A percentile compares a stretch with the other conserved stretches of the same genome.
These are phyloP conservation scores for Meriones psammophilus DNA, from an alignment of 2,797 vertebrate genomes.

Conservation along the genomic window DNA sequence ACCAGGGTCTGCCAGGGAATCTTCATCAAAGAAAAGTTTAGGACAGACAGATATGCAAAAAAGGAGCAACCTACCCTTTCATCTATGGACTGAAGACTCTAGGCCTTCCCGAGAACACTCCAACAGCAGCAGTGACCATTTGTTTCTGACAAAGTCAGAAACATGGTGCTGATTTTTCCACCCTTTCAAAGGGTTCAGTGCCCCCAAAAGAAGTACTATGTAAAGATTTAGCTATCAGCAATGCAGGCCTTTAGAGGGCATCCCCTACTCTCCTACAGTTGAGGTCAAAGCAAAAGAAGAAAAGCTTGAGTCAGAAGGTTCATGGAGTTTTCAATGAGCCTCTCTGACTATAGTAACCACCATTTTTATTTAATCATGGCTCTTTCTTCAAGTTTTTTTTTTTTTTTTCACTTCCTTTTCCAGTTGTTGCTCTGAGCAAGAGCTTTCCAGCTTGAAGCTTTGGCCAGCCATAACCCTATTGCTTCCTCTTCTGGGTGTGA, in stretches of 20 bases:
- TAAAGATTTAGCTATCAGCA: neutral
- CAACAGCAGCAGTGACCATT: neutral
- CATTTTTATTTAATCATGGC: neutral
- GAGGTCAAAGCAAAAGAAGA: neutral
- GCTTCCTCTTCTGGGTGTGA: neutral
- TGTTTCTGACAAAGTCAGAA: neutral
- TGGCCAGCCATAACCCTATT: neutral
- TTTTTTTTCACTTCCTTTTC: neutral
- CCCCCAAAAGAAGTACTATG: neutral
- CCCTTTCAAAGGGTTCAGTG: neutral
- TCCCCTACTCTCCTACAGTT: neutral
- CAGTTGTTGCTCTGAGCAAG: neutral
- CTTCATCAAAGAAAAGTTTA: neutral
- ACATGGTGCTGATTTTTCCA: neutral
- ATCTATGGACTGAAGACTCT: neutral
- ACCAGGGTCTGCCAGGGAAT: neutral
- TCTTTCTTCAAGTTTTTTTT: neutral
- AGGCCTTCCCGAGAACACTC: neutral
- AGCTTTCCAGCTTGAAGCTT: neutral
- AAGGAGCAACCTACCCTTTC: neutral
- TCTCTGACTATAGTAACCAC: neutral
- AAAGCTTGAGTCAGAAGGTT: neutral
- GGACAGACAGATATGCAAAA: neutral
- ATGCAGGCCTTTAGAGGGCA: neutral
- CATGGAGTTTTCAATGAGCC: neutral